Base-by-base conservation (phyloP, 1,140 invertebrate species). In the Zeugodacus cucurbitae region DNA sequence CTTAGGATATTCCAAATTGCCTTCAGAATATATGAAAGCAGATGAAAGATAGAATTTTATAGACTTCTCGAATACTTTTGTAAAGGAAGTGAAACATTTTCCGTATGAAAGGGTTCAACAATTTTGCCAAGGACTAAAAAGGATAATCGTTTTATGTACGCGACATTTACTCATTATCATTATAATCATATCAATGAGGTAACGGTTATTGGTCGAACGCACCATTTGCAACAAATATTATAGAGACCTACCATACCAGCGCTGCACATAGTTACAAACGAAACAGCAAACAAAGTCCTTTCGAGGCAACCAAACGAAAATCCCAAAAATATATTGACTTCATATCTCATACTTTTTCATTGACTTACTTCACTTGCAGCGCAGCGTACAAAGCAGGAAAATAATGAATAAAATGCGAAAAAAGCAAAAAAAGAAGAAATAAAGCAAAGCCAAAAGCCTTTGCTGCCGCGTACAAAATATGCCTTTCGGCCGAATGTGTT, bases 291-390 rank as follows among this genome's bases (percentile, higher is more conserved):
- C 62, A 67, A 67, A 67, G 5, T 34, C 29, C 14, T 34, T 34
- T 34, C 29, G 14, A 67, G 17, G 26, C 10, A 64, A 26, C 29
- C 29, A 64, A 2, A 34, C 62, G 62, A 32, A 32, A 67, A 1
- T 26, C 62, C 29, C 29, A 34, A 67, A 67, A 67, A 32, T 67
- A 67, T 67, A 17, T 32, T 29, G 62, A 67, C 48, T 54, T 4
- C 5, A 67, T 34, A 32, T 3, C 62, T 11, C 11, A 62, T 4
- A 54, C 48, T 54, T n/a, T 74, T 41, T 74, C 34, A 34, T 74
- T 74, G 32, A 74, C 67, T 37, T 5, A 34, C 34, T 74, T 74
- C 67, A 41, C 67, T 74, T 74, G 67, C 67, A 74, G 67, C 67
- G n/a, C 34, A 6, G 32, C 14, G 32, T 4, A 26, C 22, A 26